Percentiles rank a stretch among this genome's conserved stretches.
phyloP scores from a whole-genome alignment of 1,140 invertebrate genomes.

The Diuraphis noxia region DNA sequence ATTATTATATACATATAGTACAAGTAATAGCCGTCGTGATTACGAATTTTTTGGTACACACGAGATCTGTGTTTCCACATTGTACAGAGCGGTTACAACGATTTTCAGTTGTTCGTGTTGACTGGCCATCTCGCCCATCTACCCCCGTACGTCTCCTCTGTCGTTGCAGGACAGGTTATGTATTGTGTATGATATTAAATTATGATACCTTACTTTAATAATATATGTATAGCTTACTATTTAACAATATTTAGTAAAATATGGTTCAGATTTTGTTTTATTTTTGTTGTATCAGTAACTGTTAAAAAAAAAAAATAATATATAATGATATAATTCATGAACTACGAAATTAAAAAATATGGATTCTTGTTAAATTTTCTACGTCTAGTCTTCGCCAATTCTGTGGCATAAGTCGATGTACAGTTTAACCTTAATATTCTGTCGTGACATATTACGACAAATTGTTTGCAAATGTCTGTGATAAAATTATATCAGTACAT shows the following conservation, averaged over 20 bases:
- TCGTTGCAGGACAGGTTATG: no score
- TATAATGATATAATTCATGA: neutral
- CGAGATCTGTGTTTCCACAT: no score
- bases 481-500: neutral
- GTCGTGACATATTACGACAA: neutral
- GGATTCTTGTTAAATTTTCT: neutral
- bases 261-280: neutral
- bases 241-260: neutral
- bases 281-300: neutral
- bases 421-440: neutral
- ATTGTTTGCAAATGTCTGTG: neutral
- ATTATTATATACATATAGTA: no score
- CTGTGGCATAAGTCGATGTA: neutral
- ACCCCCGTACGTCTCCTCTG: no score
- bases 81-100: no score
- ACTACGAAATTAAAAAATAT: neutral
- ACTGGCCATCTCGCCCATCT: no score
- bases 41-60: no score
- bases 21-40: no score
- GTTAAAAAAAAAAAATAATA: neutral
- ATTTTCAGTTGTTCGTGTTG: neutral
- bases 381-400: neutral
- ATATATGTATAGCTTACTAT: neutral
- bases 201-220: no score
- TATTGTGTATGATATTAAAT: no score